A percentile compares a stretch with the other conserved stretches of the same genome.
These are phyloP conservation scores for Crenuchus spilurus DNA, from an alignment of 2,797 vertebrate genomes.

Conservation along the genomic window DNA sequence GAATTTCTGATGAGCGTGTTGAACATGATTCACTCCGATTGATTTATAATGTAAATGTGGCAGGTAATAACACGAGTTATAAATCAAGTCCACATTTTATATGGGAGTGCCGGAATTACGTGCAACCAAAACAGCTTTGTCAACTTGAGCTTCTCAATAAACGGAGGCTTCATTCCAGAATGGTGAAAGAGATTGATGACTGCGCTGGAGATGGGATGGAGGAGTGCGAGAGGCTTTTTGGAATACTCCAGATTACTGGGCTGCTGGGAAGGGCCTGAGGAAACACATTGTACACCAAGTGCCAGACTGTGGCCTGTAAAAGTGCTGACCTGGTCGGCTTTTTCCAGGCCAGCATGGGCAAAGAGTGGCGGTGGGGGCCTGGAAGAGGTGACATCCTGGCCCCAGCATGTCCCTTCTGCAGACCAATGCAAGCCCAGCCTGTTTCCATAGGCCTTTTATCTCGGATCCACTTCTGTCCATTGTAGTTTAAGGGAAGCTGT, in stretches of 20 bases:
- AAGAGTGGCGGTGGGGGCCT: slow-evolving; percentile 28
- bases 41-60: slow-evolving; percentile 52
- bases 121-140: slow-evolving; percentile 52
- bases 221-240: slow-evolving; percentile 20
- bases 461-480: slow-evolving; percentile 50
- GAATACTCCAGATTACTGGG: slow-evolving; percentile 54
- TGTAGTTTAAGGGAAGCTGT: slow-evolving; percentile 53
- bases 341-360: slow-evolving; percentile 17
- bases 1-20: slow-evolving; percentile 42
- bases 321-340: slow-evolving; percentile 47
- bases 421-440: slow-evolving; percentile 18
- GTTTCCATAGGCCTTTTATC: slow-evolving; percentile 53
- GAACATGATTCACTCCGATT: slow-evolving; percentile 42
- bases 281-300: slow-evolving; percentile 47
- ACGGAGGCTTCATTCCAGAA: slow-evolving; percentile 49
- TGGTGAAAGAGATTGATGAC: slow-evolving; percentile 59
- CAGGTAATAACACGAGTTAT: slow-evolving; percentile 51
- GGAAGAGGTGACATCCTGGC: slow-evolving; percentile 50
- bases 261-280: slow-evolving; percentile 48
- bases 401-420: slow-evolving; percentile 29
- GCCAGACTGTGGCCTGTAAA: slow-evolving; percentile 50
- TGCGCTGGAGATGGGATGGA: slow-evolving; percentile 31
- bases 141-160: slow-evolving; percentile 54
- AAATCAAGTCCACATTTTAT: slow-evolving; percentile 53
- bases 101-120: slow-evolving; percentile 34